These are phyloP conservation scores for Lanistes nyassanus DNA, from an alignment of 1,140 invertebrate species.

Conservation along the genomic window DNA sequence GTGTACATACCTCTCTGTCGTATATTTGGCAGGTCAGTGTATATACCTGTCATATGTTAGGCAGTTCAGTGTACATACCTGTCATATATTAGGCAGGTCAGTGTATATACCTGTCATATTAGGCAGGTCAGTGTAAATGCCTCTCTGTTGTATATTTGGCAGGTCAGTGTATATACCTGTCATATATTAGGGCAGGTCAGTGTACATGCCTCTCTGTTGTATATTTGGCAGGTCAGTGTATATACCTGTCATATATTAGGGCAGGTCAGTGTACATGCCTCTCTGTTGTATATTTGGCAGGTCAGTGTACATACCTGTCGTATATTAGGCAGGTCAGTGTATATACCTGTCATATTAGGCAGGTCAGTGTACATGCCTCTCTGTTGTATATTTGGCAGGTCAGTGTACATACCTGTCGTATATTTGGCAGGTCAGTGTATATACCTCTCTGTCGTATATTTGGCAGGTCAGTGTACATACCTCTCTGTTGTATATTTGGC, in stretches of 20 bases:
- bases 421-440: constrained; percentile 76
- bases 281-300: constrained; percentile 78
- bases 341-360: too few relatives aligned
- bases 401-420: constrained; percentile 3
- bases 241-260: neutral
- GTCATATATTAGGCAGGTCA: too few relatives aligned
- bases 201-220: constrained; percentile 83
- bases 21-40: constrained; percentile 74
- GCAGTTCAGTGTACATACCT: neutral
- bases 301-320: neutral
- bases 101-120: too few relatives aligned
- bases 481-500: neutral
- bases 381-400: constrained; percentile 78
- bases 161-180: constrained; percentile 46
- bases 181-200: constrained; percentile 58
- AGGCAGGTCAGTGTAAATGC: constrained; percentile 82
- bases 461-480: constrained; percentile 68
- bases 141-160: constrained; percentile 83
- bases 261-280: neutral
- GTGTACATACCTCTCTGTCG: constrained; percentile 84
- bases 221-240: constrained; percentile 74
- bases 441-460: constrained; percentile 82
- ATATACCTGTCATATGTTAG: neutral
- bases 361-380: constrained; percentile 85
- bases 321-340: too few relatives aligned